Base-by-base conservation (phyloP, 2,797 vertebrate genomes). In the Heteromormyrus szaboi region DNA sequence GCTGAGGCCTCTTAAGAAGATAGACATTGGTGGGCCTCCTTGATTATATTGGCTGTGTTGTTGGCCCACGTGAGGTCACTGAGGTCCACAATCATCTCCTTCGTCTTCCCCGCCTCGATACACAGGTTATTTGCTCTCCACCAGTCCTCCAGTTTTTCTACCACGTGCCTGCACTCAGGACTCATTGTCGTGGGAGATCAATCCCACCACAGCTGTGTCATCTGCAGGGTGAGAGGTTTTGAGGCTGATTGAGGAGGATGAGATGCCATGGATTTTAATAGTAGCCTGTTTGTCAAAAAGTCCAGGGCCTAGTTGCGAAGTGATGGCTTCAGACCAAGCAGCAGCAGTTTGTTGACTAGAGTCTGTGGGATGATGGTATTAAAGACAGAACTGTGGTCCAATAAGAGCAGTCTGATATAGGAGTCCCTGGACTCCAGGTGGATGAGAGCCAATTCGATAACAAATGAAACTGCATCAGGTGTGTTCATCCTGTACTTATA, bases 371-470 rank as follows among this genome's bases (percentile, higher is more conserved):
- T 84, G 53, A 88, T 84, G 1, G 8, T 84, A 51, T 87, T 87
- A 37, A 89, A 89, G n/a, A 19, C n/a, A 2, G 79, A 46, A 56
- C 85, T 79, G 17, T 79, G 81, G 65, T 89, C 54, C 22, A 88
- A 72, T 19, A 88, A 89, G 11, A 88, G 68, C 50, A 89, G 4
- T 19, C 86, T 89, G 29, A 62, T 62, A 22, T 83, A 88, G 17
- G 86, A 89, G 7, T 88, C 79, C 56, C 33, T 68, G 14, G 4
- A 68, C 86, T 89, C 86, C 86, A 88, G n/a, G 19, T 72, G 86
- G 2, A 8, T 22, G 17, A 85, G 56, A 37, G 81, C 25, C n/a
- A 1, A 11, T 4, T 88, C 50, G 2, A 53, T n/a, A 2, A 48
- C 19, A 48, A 1, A 17, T 9, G 46, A 22, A 11, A 84, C 46